Evolutionary conservation across 2,888 invertebrate genomes (phyloP), one percentile per base, ranked within the genome.

Genomic region (Entomobrya proxima): DNA sequence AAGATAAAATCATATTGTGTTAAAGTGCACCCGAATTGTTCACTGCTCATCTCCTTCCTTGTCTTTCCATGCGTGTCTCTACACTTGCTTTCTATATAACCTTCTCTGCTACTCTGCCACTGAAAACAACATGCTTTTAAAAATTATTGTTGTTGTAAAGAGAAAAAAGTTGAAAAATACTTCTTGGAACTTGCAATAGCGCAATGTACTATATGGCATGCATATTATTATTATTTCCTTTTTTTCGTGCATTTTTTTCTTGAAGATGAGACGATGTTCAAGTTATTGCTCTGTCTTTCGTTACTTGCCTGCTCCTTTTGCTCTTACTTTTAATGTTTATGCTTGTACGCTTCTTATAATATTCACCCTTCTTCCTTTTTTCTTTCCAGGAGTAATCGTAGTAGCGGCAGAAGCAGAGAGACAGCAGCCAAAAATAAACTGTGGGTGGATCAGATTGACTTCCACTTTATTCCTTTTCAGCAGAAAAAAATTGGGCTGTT

Each of bases 361-460:
- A n/a, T n/a, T 82, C 75, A 64, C 75, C 82, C 75, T 82, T 40
- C 61, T 40, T 24, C n/a, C 0, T 44, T 40, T 50, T 64, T 67
- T 76, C 32, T 37, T 64, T 50, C 9, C 35, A 21, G 37, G 35
- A 67, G 30, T 13, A 64, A n/a, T 55, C 55, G 24, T 50, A 32
- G 58, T 30, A 30, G 44, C 78, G 44, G 76, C 58, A 50, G 64
- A 21, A 74, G 67, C 30, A 83, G 75, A 76, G 77, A 83, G 77
- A 50, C 35, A 74, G 67, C 30, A 83, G 75, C 83, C 83, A 83
- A 83, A 83, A 83, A 83, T 83, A 83, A 83, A 83, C 83, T 83
- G 69, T 83, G 83, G 76, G 83, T 83, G 83, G 83, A 83, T 83
- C 77, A 83, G 76, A 83, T 83, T 83, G 83, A 77, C 83, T 83